Evolutionary conservation across 2,888 invertebrate genomes (phyloP).

Genomic region (Latrodectus hesperus): DNA sequence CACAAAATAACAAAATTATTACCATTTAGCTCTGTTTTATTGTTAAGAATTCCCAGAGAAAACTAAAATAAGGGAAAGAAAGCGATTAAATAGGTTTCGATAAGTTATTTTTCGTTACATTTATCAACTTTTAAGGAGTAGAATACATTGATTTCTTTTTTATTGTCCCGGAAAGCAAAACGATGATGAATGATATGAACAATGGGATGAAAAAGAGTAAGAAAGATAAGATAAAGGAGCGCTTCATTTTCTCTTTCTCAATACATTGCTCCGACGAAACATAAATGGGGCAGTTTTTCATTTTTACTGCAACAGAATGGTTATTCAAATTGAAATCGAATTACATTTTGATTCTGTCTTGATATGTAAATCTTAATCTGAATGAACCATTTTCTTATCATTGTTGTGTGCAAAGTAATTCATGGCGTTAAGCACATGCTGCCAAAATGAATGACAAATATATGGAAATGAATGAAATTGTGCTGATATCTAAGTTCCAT

Average conservation of each 20-base stretch:
- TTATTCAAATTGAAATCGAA: slow-evolving; percentile 50
- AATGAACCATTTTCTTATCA: neutral
- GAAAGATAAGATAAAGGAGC: neutral
- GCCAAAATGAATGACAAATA: no score
- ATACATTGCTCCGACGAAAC: neutral
- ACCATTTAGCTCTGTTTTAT: no score
- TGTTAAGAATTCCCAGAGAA: neutral
- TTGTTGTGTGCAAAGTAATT: no score
- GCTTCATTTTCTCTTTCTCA: neutral
- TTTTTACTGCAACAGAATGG: neutral
- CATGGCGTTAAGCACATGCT: no score
- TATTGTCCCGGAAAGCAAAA: neutral
- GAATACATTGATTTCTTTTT: neutral
- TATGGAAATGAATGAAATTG: no score
- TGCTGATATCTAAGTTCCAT: no score
- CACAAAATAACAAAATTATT: no score
- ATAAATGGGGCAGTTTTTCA: neutral
- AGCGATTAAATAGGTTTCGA: neutral
- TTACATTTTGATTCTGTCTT: neutral
- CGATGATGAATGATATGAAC: neutral
- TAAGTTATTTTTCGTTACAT: neutral
- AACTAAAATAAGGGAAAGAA: neutral
- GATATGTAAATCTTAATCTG: neutral
- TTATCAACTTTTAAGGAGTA: neutral
- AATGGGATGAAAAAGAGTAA: neutral